phyloP scores from a whole-genome alignment of 2,113 vertebrate genomes.

The Catharus minimus region DNA sequence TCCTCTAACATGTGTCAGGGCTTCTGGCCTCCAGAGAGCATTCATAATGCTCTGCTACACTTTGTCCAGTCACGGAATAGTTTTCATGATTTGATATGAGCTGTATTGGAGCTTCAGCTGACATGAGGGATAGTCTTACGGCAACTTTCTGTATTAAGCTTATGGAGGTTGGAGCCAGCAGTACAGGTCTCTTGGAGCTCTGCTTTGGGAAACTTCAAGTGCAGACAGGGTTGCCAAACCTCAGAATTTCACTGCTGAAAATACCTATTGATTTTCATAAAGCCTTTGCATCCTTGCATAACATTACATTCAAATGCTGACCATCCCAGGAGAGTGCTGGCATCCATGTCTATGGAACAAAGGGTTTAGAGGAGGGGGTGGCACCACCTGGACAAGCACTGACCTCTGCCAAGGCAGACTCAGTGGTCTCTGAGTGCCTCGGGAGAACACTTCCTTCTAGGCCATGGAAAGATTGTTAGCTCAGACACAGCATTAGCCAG shows the following conservation, averaged over 20 bases:
- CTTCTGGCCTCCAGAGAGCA: background rate
- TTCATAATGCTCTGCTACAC: background rate
- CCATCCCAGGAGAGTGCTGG: background rate
- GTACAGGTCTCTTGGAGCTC: background rate
- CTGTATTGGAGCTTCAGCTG: background rate
- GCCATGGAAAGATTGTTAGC: background rate
- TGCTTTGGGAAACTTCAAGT: background rate
- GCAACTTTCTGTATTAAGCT: background rate
- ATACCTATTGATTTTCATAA: background rate
- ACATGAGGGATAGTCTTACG: background rate
- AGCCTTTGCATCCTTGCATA: background rate
- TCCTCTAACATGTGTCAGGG: background rate
- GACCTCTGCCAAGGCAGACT: background rate
- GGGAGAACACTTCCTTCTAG: background rate
- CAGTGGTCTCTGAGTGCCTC: background rate
- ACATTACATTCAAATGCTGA: background rate
- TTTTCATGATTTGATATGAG: background rate
- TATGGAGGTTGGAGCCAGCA: background rate
- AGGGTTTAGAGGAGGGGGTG: rapidly evolving
- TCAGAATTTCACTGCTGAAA: background rate
- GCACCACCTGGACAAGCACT: background rate
- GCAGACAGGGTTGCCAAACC: background rate
- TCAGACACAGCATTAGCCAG: background rate
- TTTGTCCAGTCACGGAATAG: background rate
- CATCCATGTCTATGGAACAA: rapidly evolving